Conservation (phyloP, 2,113 vertebrate genomes). For the Dromaius novaehollandiae region DNA sequence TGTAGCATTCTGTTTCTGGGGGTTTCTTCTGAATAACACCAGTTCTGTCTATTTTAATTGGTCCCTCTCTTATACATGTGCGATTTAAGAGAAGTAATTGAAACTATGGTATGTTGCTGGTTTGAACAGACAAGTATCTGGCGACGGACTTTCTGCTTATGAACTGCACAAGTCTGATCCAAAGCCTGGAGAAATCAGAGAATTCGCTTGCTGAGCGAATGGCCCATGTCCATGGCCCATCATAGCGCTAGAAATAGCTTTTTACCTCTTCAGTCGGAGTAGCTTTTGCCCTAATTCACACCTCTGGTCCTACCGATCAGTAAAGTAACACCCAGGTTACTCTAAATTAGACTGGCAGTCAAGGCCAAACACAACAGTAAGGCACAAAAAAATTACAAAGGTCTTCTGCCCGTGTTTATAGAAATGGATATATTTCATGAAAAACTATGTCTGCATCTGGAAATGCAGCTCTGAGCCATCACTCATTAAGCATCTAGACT, state of each 20-base stretch:
- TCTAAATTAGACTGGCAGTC: not conserved
- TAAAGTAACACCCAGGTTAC: not conserved
- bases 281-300: not conserved
- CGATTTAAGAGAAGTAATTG: constrained; percentile 40
- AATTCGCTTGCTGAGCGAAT: constrained; percentile 2
- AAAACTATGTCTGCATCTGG: not conserved
- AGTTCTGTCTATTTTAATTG: constrained; percentile 19
- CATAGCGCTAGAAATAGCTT: not conserved
- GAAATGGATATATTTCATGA: not conserved
- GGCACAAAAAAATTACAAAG: not conserved
- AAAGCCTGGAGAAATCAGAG: constrained; percentile 27
- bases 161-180: not conserved
- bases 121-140: not conserved
- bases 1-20: not conserved
- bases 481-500: not conserved
- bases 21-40: not conserved
- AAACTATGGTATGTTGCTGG: constrained; percentile 10
- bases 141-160: not conserved
- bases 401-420: not conserved
- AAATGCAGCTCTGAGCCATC: not conserved
- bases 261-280: not conserved
- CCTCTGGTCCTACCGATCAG: not conserved
- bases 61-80: not conserved
- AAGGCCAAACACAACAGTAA: not conserved
- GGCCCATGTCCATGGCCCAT: not conserved